A percentile compares a stretch with the other conserved stretches of the same genome.
phyloP scores from a whole-genome alignment of 2,113 vertebrate genomes.

The Phaetusa simplex region DNA sequence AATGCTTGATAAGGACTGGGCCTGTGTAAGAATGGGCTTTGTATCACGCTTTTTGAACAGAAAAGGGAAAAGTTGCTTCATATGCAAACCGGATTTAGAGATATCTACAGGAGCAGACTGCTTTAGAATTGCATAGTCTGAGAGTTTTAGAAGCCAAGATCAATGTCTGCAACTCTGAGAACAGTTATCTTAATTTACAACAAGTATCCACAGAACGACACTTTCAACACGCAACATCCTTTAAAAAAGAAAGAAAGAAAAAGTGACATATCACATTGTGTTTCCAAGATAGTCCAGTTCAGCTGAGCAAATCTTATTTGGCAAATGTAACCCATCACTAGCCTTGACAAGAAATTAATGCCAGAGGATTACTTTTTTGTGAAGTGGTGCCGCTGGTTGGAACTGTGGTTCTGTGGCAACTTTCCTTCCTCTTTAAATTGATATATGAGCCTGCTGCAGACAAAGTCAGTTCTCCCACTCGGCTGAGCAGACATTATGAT shows the following conservation, averaged over 20 bases:
- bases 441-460: background rate
- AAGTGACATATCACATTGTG: background rate
- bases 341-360: constrained; percentile 22
- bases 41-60: background rate
- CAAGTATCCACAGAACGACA: background rate
- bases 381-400: background rate
- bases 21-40: background rate
- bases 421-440: background rate
- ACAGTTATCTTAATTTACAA: constrained; percentile 18
- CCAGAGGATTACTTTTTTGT: background rate
- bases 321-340: background rate
- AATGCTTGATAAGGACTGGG: rapidly evolving
- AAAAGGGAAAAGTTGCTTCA: background rate
- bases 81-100: background rate
- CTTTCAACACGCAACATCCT: background rate
- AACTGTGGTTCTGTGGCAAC: background rate
- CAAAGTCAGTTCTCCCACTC: background rate
- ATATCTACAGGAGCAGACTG: background rate
- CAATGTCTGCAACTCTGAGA: background rate
- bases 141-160: constrained; percentile 1
- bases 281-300: background rate
- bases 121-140: background rate
- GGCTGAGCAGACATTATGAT: background rate
- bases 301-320: background rate
- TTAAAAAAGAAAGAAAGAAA: background rate